phyloP scores from a whole-genome alignment of 2,888 invertebrate species.

The Caenorhabditis plicata region DNA sequence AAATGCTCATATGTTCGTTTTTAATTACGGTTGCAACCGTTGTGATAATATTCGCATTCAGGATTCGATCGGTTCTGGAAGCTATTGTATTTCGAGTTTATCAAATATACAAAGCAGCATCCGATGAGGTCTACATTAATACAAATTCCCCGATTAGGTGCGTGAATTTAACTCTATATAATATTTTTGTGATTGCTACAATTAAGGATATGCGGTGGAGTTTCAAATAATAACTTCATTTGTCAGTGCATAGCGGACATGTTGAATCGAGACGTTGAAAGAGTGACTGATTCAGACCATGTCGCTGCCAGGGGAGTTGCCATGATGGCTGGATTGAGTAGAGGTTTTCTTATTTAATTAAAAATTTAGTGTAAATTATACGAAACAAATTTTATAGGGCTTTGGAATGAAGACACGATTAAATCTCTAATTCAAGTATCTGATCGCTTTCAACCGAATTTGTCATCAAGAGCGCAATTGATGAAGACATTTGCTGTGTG shows the following conservation, averaged over 20 bases:
- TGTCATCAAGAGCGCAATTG: conserved; percentile 12
- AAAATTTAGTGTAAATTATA: too few relatives aligned
- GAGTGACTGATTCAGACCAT: conserved; percentile 75
- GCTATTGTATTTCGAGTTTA: conserved; percentile 81
- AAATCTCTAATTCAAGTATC: conserved; percentile 35
- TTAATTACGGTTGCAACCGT: too few relatives aligned
- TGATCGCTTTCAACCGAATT: conserved; percentile 39
- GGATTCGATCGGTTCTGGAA: conserved; percentile 80
- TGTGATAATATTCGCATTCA: background rate
- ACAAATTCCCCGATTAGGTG: conserved; percentile 42
- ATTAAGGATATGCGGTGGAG: conserved; percentile 87
- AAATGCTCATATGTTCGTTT: conserved; percentile 68
- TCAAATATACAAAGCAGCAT: conserved; percentile 78
- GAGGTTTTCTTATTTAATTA: too few relatives aligned
- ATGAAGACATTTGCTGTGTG: conserved; percentile 41
- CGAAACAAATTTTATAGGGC: conserved; percentile 79
- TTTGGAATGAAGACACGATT: conserved; percentile 42
- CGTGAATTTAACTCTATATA: background rate
- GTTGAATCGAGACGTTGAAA: conserved; percentile 77
- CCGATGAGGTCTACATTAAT: conserved; percentile 73
- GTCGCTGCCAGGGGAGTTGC: conserved; percentile 78
- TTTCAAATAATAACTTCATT: conserved; percentile 88
- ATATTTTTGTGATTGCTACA: background rate
- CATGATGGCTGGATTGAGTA: conserved; percentile 81
- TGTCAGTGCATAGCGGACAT: conserved; percentile 85